Evolutionary conservation across 92 coral and sea anemone genomes (phyloP).

Genomic region (Parazoanthus darwini): DNA sequence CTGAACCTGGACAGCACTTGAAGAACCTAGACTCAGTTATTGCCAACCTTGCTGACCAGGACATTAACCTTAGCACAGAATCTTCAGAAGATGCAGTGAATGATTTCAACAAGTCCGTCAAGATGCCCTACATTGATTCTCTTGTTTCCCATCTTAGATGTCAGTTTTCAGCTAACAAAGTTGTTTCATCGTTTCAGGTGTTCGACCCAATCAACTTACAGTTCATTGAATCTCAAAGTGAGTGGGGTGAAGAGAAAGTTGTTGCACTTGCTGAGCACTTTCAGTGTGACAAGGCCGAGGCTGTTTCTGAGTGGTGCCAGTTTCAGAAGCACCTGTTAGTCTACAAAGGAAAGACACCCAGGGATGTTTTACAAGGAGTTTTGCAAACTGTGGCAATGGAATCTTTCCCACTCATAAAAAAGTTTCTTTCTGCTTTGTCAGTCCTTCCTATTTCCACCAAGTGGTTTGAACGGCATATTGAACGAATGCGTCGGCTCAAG

Average conservation of each 20-base stretch:
- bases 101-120: background rate
- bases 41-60: background rate
- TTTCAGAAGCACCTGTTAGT: background rate
- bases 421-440: background rate
- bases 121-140: background rate
- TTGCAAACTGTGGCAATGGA: background rate
- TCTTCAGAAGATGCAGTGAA: background rate
- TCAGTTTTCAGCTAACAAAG: background rate
- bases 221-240: background rate
- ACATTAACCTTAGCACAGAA: background rate
- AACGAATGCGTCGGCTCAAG: background rate
- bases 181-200: background rate
- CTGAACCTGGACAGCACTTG: background rate
- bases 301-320: background rate
- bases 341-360: background rate
- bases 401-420: conserved; percentile 3
- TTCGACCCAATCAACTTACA: background rate
- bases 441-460: background rate
- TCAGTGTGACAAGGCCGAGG: background rate
- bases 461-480: background rate
- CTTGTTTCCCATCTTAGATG: background rate
- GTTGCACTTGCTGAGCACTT: background rate
- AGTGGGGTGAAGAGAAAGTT: conserved; percentile 1
- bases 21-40: background rate
- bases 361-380: background rate